Evolutionary conservation across 2,797 vertebrate genomes (phyloP).

Genomic region (Artibeus jamaicensis): DNA sequence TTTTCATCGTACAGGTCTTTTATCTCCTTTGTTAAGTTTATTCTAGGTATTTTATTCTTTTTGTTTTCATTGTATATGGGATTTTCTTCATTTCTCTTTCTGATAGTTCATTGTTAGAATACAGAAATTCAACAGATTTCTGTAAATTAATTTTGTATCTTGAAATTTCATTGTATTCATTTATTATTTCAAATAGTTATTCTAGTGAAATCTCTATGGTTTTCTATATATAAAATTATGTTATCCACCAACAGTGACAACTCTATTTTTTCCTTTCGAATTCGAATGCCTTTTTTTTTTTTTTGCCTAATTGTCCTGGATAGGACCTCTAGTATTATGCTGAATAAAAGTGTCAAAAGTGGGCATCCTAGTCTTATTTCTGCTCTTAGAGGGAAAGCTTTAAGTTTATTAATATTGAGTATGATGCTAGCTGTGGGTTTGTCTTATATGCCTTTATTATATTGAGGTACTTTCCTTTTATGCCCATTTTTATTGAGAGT

Average conservation of each 20-base stretch:
- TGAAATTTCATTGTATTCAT: not conserved
- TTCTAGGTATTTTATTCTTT: not conserved
- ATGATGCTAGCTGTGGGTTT: not conserved
- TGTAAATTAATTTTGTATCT: not conserved
- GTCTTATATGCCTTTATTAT: not conserved
- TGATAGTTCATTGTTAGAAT: not conserved
- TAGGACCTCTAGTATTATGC: not conserved
- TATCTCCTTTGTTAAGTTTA: not conserved
- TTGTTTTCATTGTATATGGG: not conserved
- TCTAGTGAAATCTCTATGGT: not conserved
- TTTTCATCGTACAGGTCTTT: not conserved
- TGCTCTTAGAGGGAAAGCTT: not conserved
- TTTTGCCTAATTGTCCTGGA: not conserved
- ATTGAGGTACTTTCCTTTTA: not conserved
- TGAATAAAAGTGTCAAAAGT: not conserved
- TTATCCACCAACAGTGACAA: not conserved
- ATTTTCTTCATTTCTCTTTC: not conserved
- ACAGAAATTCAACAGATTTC: not conserved
- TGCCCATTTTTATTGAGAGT: not conserved
- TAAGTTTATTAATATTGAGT: not conserved
- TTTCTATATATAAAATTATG: not conserved
- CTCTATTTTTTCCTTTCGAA: not conserved
- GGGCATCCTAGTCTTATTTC: not conserved
- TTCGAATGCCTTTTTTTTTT: not conserved
- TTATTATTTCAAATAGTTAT: not conserved